Base-by-base conservation (phyloP, 2,888 invertebrate genomes). In the Melinopterus prodromus region DNA sequence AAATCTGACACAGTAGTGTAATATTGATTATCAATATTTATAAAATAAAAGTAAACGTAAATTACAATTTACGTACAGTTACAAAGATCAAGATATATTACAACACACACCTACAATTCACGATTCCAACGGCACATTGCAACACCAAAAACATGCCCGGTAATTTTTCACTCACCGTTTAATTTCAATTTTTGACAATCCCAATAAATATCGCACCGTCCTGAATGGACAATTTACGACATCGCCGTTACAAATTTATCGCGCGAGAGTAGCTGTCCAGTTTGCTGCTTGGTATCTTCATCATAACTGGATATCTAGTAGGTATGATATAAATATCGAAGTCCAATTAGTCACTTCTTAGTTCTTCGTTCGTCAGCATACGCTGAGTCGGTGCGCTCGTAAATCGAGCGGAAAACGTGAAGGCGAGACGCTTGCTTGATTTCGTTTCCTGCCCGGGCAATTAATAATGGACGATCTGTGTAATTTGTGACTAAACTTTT, bases 371-470 rank as follows among this genome's bases (percentile, higher is more conserved):
- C 53, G 53, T 53, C 53, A 53, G 53, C 53, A 53, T 53, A 53
- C 53, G 53, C 53, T 37, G 38, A 77, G 77, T 71, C 77, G 71
- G 71, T 9, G 53, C 53, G 53, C 9, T 53, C 53, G 53, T 53
- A 53, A 53, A 53, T 53, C 53, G 53, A 12, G 53, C 53, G 12
- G 53, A 53, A 53, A 53, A 53, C 53, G 53, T 12, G 53, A 53
- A 53, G 53, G 53, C 53, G 53, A 53, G 53, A 53, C 53, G 53
- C 53, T 53, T 53, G 53, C 71, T 70, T 77, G 77, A 77, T 71
- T 77, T 77, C 77, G 70, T 77, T 77, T 71, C 77, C 77, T 77
- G 77, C 16, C 37, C 70, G 16, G 71, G 71, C 77, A 77, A 77
- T 77, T 77, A 71, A 77, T 71, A 77, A 77, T 71, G 69, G 71